A percentile compares a stretch with the other conserved stretches of the same genome.
Evolutionary conservation across 2,113 vertebrate species (phyloP).

Genomic region (Oncorhynchus tshawytscha): DNA sequence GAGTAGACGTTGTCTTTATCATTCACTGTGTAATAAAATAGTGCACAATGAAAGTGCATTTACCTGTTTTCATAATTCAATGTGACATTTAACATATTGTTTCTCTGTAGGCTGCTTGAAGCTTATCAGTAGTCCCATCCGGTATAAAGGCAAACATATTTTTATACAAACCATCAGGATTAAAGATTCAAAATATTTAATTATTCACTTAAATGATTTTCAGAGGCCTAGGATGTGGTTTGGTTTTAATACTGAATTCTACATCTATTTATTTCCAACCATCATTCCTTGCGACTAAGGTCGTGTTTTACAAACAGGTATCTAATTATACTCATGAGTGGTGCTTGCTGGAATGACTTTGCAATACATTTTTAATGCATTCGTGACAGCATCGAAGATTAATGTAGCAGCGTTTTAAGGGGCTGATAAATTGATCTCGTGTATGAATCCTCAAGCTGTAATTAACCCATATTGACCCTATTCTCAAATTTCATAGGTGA

Average conservation of each 20-base stretch:
- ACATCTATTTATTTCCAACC: neutral
- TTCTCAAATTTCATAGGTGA: slow-evolving; percentile 21
- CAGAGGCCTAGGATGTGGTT: neutral
- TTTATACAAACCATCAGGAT: slow-evolving; percentile 65
- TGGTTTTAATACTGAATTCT: neutral
- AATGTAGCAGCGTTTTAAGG: slow-evolving; percentile 11
- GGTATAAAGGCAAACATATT: slow-evolving; percentile 52
- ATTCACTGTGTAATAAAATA: too few species aligned
- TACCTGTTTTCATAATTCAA: slow-evolving; percentile 23
- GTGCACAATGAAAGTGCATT: neutral
- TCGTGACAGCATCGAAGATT: slow-evolving; percentile 1
- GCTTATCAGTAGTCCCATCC: slow-evolving; percentile 55
- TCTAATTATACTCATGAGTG: slow-evolving; percentile 14
- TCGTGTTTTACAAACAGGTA: slow-evolving; percentile 38
- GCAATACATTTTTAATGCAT: slow-evolving; percentile 34
- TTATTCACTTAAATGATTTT: slow-evolving; percentile 40
- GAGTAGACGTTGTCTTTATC: too few species aligned
- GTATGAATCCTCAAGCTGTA: slow-evolving; percentile 6
- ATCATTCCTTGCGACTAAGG: neutral
- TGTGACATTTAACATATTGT: neutral
- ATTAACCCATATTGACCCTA: slow-evolving; percentile 54
- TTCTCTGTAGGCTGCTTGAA: slow-evolving; percentile 3
- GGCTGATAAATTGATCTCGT: slow-evolving; percentile 15
- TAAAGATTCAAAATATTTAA: slow-evolving; percentile 55
- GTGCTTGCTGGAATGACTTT: neutral